Evolutionary conservation across 1,140 invertebrate genomes (phyloP).

Genomic region (Drosophila persimilis): DNA sequence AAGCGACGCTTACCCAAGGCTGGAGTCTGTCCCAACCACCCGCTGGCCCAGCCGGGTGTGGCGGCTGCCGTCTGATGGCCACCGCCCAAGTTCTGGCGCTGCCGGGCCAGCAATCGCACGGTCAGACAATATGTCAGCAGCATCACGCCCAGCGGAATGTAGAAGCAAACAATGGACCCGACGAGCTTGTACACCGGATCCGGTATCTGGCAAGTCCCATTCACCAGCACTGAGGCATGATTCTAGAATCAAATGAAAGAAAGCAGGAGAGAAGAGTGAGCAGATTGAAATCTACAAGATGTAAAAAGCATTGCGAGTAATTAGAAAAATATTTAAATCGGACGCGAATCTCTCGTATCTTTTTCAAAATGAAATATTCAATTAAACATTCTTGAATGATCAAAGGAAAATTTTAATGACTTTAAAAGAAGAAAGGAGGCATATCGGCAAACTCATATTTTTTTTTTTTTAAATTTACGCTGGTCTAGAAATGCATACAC

Average conservation of each 20-base stretch:
- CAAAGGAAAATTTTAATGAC: background rate
- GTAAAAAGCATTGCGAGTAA: too few species aligned
- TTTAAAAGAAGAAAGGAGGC: background rate
- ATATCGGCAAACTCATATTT: too few species aligned
- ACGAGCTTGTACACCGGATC: conserved; percentile 95
- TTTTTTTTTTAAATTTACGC: too few species aligned
- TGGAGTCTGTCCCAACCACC: conserved; percentile 86
- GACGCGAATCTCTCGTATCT: too few species aligned
- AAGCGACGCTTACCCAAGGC: conserved; percentile 84
- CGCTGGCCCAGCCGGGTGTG: conserved; percentile 85
- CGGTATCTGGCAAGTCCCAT: conserved; percentile 92
- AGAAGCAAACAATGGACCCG: conserved; percentile 97
- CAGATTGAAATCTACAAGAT: too few species aligned
- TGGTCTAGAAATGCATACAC: too few species aligned
- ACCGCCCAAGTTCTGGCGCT: conserved; percentile 89
- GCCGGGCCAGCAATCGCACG: conserved; percentile 90
- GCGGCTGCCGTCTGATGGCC: conserved; percentile 68
- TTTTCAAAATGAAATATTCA: too few species aligned
- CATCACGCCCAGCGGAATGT: conserved; percentile 97
- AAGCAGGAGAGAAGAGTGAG: background rate
- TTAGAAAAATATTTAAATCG: too few species aligned
- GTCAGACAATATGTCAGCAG: conserved; percentile 96
- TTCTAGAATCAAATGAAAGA: conserved; percentile 85
- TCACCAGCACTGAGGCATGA: conserved; percentile 90
- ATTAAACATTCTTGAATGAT: too few species aligned